Evolutionary conservation across 2,113 vertebrate genomes (phyloP), one percentile per base, ranked within the genome.

Genomic region (Merops nubicus): DNA sequence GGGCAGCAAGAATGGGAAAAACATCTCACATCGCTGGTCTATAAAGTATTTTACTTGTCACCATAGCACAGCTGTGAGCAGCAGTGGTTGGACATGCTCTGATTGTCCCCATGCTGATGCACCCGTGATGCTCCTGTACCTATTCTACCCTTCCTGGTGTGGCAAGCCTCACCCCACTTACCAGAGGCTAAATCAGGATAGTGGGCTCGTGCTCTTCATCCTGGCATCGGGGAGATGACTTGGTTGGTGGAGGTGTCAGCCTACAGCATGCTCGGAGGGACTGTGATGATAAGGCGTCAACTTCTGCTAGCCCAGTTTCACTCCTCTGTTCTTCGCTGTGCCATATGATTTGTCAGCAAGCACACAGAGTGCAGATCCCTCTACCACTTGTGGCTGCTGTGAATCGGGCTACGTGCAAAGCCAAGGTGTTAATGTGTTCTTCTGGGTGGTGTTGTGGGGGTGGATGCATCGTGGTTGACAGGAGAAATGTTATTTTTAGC

Each of bases 351-450:
- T 96, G 95, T 97, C 95, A 94, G 93, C 88, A 76, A 87, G 96
- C 93, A 96, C 88, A 88, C 79, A 96, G 93, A 96, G 88, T 92
- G 95, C 92, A 96, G 92, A 95, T 96, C 96, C 91, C 92, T 95
- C 93, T 94, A 95, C 96, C 95, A 95, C 96, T 97, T 97, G 96
- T 96, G 96, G 96, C 96, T 97, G 96, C 96, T 97, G 96, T 95
- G 92, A 96, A 96, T 94, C 31, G 83, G 96, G 95, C 93, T 95
- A 93, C 86, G 96, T 96, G 96, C 96, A 95, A 97, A 96, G 95
- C 95, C 95, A 95, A 97, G 96, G 93, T 96, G 96, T 81, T 94
- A 96, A 96, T 95, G 94, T 96, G 95, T 96, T 96, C 95, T 97
- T 97, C 96, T 97, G 96, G 93, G 96, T 96, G 96, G 96, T 97